These are phyloP conservation scores for Cygnus olor DNA, from an alignment of 2,797 vertebrate species.

Conservation along the genomic window DNA sequence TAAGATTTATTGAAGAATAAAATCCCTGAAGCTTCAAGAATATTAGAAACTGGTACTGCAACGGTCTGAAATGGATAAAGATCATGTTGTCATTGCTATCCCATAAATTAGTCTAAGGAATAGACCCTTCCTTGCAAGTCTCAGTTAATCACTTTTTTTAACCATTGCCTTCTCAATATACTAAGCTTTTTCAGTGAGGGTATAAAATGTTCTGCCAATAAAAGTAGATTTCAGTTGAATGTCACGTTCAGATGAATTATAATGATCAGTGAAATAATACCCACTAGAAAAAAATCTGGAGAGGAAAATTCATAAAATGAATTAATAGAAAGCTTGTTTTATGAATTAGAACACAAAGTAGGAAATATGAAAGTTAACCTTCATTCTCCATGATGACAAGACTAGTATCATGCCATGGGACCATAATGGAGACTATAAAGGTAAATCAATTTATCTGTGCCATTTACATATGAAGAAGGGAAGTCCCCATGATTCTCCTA, in stretches of 20 bases:
- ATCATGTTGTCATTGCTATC: background rate
- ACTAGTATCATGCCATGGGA: background rate
- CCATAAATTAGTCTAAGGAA: slow-evolving; percentile 22
- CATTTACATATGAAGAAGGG: background rate
- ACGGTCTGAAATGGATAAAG: background rate
- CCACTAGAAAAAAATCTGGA: background rate
- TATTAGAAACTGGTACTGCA: background rate
- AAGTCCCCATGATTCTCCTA: accelerated
- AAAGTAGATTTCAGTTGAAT: slow-evolving; percentile 44
- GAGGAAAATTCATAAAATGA: slow-evolving; percentile 33
- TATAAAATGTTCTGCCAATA: slow-evolving; percentile 13
- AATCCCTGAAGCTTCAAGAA: slow-evolving; percentile 2
- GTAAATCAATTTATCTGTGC: background rate
- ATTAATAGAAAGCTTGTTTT: background rate
- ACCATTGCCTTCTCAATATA: background rate
- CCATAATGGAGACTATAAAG: background rate
- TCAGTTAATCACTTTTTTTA: background rate
- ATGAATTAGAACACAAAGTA: background rate
- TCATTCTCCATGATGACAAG: background rate
- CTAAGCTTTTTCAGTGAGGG: background rate
- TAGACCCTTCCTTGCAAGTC: background rate
- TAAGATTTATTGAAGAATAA: slow-evolving; percentile 55
- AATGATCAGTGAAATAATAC: background rate
- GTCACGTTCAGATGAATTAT: slow-evolving; percentile 54
- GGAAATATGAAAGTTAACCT: background rate